Evolutionary conservation across 2,113 vertebrate genomes (phyloP), one percentile per base, ranked within the genome.

Genomic region (Fukomys damarensis): DNA sequence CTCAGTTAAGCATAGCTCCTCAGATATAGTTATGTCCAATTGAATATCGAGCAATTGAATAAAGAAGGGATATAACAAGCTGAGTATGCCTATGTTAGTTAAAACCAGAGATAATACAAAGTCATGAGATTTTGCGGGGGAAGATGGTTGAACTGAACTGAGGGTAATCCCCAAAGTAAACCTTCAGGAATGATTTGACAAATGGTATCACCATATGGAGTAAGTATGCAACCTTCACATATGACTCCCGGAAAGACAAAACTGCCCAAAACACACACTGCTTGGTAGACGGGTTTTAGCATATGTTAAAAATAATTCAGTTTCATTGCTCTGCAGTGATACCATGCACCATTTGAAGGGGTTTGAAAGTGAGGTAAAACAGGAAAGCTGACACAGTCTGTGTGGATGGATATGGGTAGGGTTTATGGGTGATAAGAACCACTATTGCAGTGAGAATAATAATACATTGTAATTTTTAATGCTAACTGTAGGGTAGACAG

Each of bases 251-350:
- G 46, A 26, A 12, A 81, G 68, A 26, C 52, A 43, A 32, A 22
- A 20, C 11, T 41, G 14, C 2, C 16, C 14, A 22, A 4, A 58
- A 5, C 10, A 7, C 5, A 1, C 7, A 20, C 52, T 41, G 14
- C 5, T 35, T 54, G 52, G 63, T 16, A 32, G 28, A n/a, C 28
- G 58, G 66, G 9, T 20, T 93, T 66, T 2, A 89, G 16, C 22
- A 4, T 14, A 24, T 56, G n/a, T 61, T 59, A 24, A 24, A 26
- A 85, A 63, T 76, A 28, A 41, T 77, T 82, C n/a, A 66, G 30
- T 56, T 74, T 43, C 70, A 17, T n/a, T 5, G 65, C 49, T 70
- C n/a, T 26, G 13, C 28, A 24, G 22, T 19, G 49, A 66, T 19
- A 49, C 19, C 41, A 10, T 24, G n/a, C 26, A 16, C 41, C 5